Evolutionary conservation across 2,888 invertebrate genomes (phyloP).

Genomic region (Trissoscelio sp.): DNA sequence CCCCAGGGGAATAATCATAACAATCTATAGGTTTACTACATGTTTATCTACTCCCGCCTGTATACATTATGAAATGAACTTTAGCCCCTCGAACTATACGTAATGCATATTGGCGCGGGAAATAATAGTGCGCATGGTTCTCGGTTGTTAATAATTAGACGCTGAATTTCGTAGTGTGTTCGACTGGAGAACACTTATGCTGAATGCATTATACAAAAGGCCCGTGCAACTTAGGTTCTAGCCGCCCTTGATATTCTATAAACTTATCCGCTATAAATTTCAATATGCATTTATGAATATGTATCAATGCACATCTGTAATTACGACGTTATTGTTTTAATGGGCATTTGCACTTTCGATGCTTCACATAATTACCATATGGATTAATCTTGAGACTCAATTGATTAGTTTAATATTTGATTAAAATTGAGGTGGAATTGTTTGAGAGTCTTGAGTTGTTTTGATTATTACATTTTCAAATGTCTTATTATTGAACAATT

Average conservation of each 20-base stretch:
- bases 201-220: conserved; percentile 29
- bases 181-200: conserved; percentile 29
- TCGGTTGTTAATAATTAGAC: conserved; percentile 32
- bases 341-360: too few species aligned
- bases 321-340: conserved; percentile 20
- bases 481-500: too few species aligned
- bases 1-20: conserved; percentile 31
- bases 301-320: not conserved
- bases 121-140: conserved; percentile 12
- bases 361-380: too few species aligned
- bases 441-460: too few species aligned
- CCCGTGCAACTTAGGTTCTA: not conserved
- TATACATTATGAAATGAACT: conserved; percentile 39
- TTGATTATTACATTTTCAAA: too few species aligned
- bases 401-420: too few species aligned
- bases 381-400: too few species aligned
- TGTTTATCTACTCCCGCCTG: conserved; percentile 26
- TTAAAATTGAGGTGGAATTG: too few species aligned
- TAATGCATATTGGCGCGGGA: conserved; percentile 28
- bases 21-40: conserved; percentile 38
- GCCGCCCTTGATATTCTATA: conserved; percentile 19
- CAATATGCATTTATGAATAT: conserved; percentile 32
- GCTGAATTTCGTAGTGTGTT: conserved; percentile 11
- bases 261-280: conserved; percentile 25
- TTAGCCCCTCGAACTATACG: conserved; percentile 9